Evolutionary conservation across 1,140 invertebrate genomes (phyloP), one percentile per base, ranked within the genome.

Genomic region (Latrodectus geometricus): DNA sequence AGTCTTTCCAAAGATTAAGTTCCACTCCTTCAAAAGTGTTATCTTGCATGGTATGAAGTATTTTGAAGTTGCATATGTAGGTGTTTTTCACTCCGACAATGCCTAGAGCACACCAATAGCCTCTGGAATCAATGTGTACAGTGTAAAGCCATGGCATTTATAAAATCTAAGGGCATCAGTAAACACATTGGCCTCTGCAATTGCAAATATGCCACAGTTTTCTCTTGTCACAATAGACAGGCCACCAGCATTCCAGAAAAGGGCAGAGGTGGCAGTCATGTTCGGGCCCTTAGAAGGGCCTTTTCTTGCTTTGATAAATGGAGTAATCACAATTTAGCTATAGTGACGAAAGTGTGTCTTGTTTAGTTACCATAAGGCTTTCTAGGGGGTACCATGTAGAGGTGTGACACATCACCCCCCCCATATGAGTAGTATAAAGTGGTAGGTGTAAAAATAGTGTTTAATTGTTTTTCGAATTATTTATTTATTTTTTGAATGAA

Each of bases 21-120:
- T 85, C 61, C 15, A 77, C 54, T 35, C 73, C 82, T 9, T 85
- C 74, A 68, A 85, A 56, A 76, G 52, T 76, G 72, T 68, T 85
- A 14, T 54, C 49, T 8, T 76, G 35, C 72, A 85, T 69, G 54
- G 56, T n/a, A 54, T 85, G 73, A 0, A 85, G 14, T 9, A 85
- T 52, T 21, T 68, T 76, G 35, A 85, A 85, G 15, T n/a, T 77
- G 20, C 50, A n/a, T n/a, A 49, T 23, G 17, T 35, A 66, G 14
- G 17, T 68, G 48, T 54, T 85, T 68, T 83, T 74, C n/a, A 83
- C 56, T 17, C 80, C 70, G 12, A 65, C 70, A 14, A 75, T 83
- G 15, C 81, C 81, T n/a, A n/a, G n/a, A n/a, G n/a, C n/a, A n/a
- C n/a, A n/a, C n/a, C n/a, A n/a, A 21, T 54, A 65, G 48, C 70